Conservation (phyloP, 2,797 vertebrate genomes). For the Ibycter americanus region DNA sequence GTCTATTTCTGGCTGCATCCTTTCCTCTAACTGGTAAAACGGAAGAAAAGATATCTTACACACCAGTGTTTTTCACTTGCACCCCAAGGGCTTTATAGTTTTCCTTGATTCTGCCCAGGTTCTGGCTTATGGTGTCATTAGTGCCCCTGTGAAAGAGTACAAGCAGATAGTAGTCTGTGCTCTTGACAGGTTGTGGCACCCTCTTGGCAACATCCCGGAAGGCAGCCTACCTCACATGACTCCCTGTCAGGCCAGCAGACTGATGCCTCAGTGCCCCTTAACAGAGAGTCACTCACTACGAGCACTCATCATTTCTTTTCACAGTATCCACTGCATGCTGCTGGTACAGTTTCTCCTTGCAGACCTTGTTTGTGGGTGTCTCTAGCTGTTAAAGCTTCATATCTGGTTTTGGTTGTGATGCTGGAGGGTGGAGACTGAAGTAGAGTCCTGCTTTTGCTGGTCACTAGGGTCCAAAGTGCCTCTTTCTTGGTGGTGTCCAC, state of each 20-base stretch:
- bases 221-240: neutral
- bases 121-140: neutral
- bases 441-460: too few relatives aligned
- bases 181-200: neutral
- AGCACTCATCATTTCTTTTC: neutral
- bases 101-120: neutral
- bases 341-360: neutral
- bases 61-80: neutral
- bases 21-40: too few relatives aligned
- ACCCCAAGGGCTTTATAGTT: neutral
- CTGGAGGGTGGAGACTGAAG: too few relatives aligned
- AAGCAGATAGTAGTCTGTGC: neutral
- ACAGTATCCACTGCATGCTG: neutral
- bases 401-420: too few relatives aligned
- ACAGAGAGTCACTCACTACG: neutral
- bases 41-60: too few relatives aligned
- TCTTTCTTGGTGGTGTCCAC: too few relatives aligned
- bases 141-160: neutral
- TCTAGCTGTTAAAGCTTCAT: too few relatives aligned
- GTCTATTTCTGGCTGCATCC: too few relatives aligned
- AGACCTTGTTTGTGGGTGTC: too few relatives aligned
- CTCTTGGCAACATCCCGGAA: neutral
- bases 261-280: neutral
- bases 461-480: too few relatives aligned
- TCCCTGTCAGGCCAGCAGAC: neutral